Percentiles rank a stretch among this genome's conserved stretches.
These are phyloP conservation scores for Stratiolaelaps scimitus DNA, from an alignment of 1,140 invertebrate genomes.

Conservation along the genomic window DNA sequence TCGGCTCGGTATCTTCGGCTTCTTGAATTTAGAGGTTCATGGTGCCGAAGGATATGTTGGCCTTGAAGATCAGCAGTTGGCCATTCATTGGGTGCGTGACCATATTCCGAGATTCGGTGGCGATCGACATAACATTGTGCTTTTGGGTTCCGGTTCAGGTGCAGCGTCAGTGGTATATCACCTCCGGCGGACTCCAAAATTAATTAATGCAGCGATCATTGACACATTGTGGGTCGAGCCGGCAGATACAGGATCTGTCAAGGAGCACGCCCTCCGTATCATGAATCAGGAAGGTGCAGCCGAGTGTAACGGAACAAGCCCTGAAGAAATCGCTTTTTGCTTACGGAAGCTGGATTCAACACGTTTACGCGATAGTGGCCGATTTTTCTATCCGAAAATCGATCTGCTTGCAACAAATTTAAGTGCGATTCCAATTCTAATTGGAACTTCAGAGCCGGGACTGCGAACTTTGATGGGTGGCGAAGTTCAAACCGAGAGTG, in stretches of 20 bases:
- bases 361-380: not conserved
- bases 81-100: not conserved
- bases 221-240: not conserved
- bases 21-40: not conserved
- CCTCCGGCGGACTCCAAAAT: not conserved
- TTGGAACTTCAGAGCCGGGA: too few species aligned
- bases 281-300: too few species aligned
- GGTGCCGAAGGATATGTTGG: slow-evolving; percentile 9
- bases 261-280: not conserved
- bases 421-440: too few species aligned
- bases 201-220: not conserved
- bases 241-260: not conserved
- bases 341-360: not conserved
- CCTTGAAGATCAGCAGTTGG: not conserved
- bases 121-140: not conserved
- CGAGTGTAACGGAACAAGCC: not conserved
- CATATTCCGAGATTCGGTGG: not conserved
- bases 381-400: not conserved
- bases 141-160: not conserved
- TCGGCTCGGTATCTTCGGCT: slow-evolving; percentile 10
- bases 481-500: too few species aligned
- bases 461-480: too few species aligned
- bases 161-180: not conserved
- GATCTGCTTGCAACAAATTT: too few species aligned
- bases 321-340: not conserved